Evolutionary conservation across 2,797 vertebrate genomes (phyloP).

Genomic region (Eulemur rubriventer): DNA sequence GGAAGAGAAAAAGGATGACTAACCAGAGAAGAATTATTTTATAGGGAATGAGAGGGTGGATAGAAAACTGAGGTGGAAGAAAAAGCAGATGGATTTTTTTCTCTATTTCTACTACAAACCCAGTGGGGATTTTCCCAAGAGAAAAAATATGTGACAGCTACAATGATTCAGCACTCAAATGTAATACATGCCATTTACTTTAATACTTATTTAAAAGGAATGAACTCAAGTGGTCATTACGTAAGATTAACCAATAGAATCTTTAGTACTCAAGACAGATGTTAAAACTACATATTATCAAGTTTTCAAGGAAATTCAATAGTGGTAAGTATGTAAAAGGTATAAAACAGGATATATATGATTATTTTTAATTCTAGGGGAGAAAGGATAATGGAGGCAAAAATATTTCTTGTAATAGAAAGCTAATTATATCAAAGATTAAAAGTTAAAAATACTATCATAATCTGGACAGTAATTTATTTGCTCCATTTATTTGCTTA

Average conservation of each 20-base stretch:
- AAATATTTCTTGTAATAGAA: neutral
- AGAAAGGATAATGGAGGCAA: neutral
- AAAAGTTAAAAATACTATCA: constrained; percentile 6
- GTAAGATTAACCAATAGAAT: neutral
- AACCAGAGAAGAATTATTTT: neutral
- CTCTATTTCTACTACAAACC: constrained; percentile 54
- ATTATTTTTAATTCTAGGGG: constrained; percentile 28
- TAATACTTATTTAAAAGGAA: neutral
- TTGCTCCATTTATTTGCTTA: neutral
- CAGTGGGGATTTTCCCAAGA: constrained; percentile 39
- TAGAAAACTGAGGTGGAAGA: neutral
- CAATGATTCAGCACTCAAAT: constrained; percentile 36
- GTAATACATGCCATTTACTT: neutral
- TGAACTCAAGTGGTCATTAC: neutral
- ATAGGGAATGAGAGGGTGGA: neutral
- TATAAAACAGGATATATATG: neutral
- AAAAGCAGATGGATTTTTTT: constrained; percentile 44
- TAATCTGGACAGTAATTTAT: constrained; percentile 19
- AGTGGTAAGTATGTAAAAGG: neutral
- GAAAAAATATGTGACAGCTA: constrained; percentile 35
- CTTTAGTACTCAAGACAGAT: neutral
- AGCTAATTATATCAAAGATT: neutral
- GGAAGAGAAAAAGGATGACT: neutral
- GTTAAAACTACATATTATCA: neutral
- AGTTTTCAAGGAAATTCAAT: constrained; percentile 41